These are phyloP conservation scores for Oryzaephilus surinamensis DNA, from an alignment of 1,140 invertebrate genomes.

Conservation along the genomic window DNA sequence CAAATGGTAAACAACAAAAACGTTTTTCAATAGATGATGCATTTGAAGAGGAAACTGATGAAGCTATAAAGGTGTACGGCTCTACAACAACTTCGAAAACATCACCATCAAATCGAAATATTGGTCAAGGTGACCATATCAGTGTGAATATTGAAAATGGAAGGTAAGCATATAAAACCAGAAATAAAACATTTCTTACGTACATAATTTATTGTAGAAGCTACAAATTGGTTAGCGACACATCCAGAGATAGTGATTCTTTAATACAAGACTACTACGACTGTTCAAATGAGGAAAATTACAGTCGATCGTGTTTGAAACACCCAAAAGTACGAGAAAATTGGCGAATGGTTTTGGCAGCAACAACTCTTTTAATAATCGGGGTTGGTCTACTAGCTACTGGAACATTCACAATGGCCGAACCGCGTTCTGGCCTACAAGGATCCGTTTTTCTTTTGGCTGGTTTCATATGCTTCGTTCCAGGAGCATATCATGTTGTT, in stretches of 20 bases:
- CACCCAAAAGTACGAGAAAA: slow-evolving; percentile 77
- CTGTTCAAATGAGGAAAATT: slow-evolving; percentile 45
- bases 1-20: slow-evolving; percentile 33
- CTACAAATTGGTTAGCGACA: slow-evolving; percentile 55
- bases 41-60: slow-evolving; percentile 70
- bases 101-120: slow-evolving; percentile 13
- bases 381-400: slow-evolving; percentile 64
- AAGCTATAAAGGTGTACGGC: slow-evolving; percentile 65
- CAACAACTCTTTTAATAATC: slow-evolving; percentile 61
- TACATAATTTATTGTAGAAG: slow-evolving; percentile 37
- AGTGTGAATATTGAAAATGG: slow-evolving; percentile 26
- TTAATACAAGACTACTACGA: slow-evolving; percentile 62
- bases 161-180: slow-evolving; percentile 15
- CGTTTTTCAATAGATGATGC: slow-evolving; percentile 72
- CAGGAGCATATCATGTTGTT: slow-evolving; percentile 71
- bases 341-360: slow-evolving; percentile 73
- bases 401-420: slow-evolving; percentile 59
- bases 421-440: slow-evolving; percentile 58
- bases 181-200: neutral
- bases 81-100: slow-evolving; percentile 45
- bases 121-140: slow-evolving; percentile 24
- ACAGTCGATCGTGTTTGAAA: slow-evolving; percentile 57
- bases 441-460: slow-evolving; percentile 72
- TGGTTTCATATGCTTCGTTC: slow-evolving; percentile 70
- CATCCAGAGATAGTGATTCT: slow-evolving; percentile 68